Conservation (phyloP, 2,888 invertebrate species). For the Melieria picta region DNA sequence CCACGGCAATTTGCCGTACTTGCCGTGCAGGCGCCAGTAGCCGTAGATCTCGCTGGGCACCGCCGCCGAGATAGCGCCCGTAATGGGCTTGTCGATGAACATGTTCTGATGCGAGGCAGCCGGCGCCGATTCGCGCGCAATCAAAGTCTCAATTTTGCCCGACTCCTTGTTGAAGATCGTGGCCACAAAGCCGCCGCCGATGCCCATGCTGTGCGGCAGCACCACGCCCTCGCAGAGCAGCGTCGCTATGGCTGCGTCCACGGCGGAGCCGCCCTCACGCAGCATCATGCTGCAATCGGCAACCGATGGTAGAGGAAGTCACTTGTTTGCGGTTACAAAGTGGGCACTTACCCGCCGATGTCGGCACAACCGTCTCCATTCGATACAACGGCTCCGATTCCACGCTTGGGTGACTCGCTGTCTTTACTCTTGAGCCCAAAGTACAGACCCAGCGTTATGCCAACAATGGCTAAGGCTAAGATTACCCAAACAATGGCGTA, state of each 20-base stretch:
- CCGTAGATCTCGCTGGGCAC: conserved; percentile 90
- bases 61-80: conserved; percentile 72
- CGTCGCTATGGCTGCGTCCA: conserved; percentile 88
- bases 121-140: conserved; percentile 85
- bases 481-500: conserved; percentile 52
- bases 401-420: conserved; percentile 35
- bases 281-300: conserved; percentile 72
- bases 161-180: conserved; percentile 78
- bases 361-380: conserved; percentile 80
- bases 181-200: conserved; percentile 90
- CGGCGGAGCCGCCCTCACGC: conserved; percentile 77
- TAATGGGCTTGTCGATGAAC: conserved; percentile 69
- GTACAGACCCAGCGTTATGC: conserved; percentile 51
- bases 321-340: not conserved
- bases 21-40: conserved; percentile 78
- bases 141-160: conserved; percentile 71
- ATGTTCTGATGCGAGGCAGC: conserved; percentile 73
- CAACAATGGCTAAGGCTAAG: conserved; percentile 49
- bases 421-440: conserved; percentile 45
- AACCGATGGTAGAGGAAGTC: not conserved
- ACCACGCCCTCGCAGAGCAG: conserved; percentile 87
- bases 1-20: conserved; percentile 84
- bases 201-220: conserved; percentile 84
- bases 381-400: conserved; percentile 72
- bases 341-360: conserved; percentile 71